Percentiles rank a stretch among this genome's conserved stretches.
Evolutionary conservation across 2,113 vertebrate species (phyloP).

Genomic region (Gorsachius goisagi): DNA sequence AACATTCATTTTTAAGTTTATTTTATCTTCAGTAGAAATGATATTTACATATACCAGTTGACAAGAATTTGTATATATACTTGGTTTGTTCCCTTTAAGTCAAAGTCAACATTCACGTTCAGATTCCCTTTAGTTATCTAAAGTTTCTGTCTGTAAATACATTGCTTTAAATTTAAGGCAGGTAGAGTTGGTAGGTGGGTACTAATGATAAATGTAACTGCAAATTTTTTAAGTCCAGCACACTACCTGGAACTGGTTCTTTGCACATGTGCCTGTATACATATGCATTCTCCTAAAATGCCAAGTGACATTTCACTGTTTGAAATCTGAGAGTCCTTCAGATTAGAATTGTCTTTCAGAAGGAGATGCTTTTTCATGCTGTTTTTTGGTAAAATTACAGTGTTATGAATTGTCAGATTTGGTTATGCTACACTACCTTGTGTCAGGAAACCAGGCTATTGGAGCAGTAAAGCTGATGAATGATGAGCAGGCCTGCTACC

Average conservation of each 20-base stretch:
- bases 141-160: neutral
- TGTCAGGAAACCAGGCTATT: neutral
- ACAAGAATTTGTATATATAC: neutral
- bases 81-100: neutral
- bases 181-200: neutral
- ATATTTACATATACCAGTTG: too few species aligned
- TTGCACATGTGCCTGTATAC: accelerated
- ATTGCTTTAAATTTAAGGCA: neutral
- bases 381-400: neutral
- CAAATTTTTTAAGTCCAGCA: neutral
- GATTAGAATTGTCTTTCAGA: too few species aligned
- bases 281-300: neutral
- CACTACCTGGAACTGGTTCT: accelerated
- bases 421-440: neutral
- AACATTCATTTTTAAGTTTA: neutral
- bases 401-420: neutral
- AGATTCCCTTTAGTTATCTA: neutral
- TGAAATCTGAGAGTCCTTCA: neutral
- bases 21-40: neutral
- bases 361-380: neutral
- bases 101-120: neutral
- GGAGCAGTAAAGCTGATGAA: neutral
- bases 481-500: neutral
- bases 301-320: neutral
- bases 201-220: neutral